Conservation (phyloP, 2,888 invertebrate genomes). For the Nemapogon koenigi region DNA sequence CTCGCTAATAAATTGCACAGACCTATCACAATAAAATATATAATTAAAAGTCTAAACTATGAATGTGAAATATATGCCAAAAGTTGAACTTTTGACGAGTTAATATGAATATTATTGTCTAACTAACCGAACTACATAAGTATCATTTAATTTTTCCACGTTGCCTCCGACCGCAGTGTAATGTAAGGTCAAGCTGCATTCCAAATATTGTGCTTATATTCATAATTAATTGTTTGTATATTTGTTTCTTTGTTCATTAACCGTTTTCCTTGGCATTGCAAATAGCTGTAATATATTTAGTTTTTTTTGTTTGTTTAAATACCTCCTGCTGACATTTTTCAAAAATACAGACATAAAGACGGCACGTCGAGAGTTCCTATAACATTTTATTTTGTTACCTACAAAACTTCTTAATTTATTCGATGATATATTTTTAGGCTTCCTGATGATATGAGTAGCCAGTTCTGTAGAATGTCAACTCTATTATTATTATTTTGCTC, state of each 20-base stretch:
- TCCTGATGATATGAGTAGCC: too few relatives aligned
- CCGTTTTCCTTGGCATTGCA: neutral
- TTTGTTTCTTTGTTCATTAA: conserved; percentile 8
- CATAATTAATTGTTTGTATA: conserved; percentile 7
- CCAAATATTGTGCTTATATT: conserved; percentile 33
- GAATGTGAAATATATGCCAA: conserved; percentile 28
- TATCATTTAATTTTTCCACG: conserved; percentile 41
- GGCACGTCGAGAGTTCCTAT: too few relatives aligned
- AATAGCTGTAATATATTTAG: neutral
- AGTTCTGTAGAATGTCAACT: too few relatives aligned
- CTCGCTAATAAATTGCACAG: neutral
- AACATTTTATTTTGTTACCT: too few relatives aligned
- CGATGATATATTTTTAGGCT: too few relatives aligned
- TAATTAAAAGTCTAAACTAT: conserved; percentile 19
- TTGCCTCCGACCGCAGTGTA: conserved; percentile 24
- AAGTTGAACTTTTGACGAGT: conserved; percentile 32
- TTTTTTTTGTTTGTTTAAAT: too few relatives aligned
- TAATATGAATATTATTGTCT: conserved; percentile 42
- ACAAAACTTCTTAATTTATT: too few relatives aligned
- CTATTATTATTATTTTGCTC: too few relatives aligned
- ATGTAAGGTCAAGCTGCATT: conserved; percentile 38
- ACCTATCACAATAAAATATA: neutral
- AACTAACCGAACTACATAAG: conserved; percentile 35
- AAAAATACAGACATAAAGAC: too few relatives aligned
- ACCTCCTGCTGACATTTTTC: too few relatives aligned